Percentiles rank a stretch among this genome's conserved stretches.
Conservation (phyloP, 2,797 vertebrate genomes). For the Petrocephalus schoutedeni region DNA sequence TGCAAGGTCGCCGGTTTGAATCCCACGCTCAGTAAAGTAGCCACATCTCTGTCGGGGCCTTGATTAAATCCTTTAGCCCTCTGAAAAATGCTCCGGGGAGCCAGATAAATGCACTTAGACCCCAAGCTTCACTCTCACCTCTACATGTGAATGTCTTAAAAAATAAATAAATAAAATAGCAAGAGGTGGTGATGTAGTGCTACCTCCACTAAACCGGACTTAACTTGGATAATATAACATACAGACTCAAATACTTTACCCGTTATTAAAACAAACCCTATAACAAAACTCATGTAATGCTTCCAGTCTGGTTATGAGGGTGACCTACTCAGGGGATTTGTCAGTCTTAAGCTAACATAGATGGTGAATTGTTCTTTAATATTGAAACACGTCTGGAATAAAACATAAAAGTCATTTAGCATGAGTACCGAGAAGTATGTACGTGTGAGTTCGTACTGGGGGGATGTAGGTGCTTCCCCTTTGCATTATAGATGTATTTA, state of each 20-base stretch:
- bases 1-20: too few species aligned
- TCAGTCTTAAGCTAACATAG: not conserved
- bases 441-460: not conserved
- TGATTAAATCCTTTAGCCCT: not conserved
- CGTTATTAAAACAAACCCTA: not conserved
- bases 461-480: constrained; percentile 6
- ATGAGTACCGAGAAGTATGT: not conserved
- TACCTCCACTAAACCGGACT: not conserved
- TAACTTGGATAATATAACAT: not conserved
- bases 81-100: not conserved
- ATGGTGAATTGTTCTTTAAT: not conserved
- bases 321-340: not conserved
- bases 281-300: not conserved
- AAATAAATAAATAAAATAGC: not conserved
- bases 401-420: not conserved
- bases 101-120: not conserved
- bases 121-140: not conserved
- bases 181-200: not conserved
- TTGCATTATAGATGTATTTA: constrained; percentile 8
- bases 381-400: not conserved
- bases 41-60: too few species aligned
- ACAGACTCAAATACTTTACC: not conserved
- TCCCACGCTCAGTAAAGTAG: too few species aligned
- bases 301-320: not conserved
- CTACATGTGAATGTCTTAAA: not conserved